Conservation (phyloP, 2,888 invertebrate species). For the Lasioglossum pauxillum region DNA sequence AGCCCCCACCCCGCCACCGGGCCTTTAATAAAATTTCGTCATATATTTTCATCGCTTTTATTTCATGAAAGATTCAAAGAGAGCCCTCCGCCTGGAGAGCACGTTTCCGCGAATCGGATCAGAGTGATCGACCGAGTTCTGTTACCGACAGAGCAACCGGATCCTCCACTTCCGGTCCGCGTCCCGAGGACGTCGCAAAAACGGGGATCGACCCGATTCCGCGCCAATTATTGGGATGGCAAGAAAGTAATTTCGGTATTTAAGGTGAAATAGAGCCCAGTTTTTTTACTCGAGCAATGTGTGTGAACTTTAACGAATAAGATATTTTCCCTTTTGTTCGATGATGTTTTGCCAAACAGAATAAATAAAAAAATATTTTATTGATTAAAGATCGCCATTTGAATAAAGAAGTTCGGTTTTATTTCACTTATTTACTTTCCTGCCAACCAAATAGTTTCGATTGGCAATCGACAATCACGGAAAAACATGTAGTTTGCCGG, state of each 20-base stretch:
- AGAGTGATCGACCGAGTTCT: slow-evolving; percentile 5
- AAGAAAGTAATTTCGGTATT: no score
- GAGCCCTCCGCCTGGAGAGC: not conserved
- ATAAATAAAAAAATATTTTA: no score
- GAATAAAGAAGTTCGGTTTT: no score
- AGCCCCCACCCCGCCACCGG: not conserved
- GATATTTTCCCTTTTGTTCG: no score
- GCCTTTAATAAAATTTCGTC: slow-evolving; percentile 37
- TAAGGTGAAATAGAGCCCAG: no score
- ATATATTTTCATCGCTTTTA: not conserved
- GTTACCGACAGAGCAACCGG: not conserved
- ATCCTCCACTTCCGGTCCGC: not conserved
- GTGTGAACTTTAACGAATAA: no score
- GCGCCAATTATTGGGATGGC: not conserved
- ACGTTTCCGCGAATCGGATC: not conserved
- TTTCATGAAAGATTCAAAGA: not conserved
- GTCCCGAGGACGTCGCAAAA: not conserved
- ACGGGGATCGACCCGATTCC: not conserved
- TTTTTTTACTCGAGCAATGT: no score
- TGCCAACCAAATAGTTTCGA: not conserved
- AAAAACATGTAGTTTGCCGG: not conserved
- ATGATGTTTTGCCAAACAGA: no score
- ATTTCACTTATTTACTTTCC: no score
- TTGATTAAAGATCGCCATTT: no score
- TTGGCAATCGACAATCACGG: not conserved